phyloP scores from a whole-genome alignment of 2,888 invertebrate genomes.

The Lepidocyrtinus sp. region DNA sequence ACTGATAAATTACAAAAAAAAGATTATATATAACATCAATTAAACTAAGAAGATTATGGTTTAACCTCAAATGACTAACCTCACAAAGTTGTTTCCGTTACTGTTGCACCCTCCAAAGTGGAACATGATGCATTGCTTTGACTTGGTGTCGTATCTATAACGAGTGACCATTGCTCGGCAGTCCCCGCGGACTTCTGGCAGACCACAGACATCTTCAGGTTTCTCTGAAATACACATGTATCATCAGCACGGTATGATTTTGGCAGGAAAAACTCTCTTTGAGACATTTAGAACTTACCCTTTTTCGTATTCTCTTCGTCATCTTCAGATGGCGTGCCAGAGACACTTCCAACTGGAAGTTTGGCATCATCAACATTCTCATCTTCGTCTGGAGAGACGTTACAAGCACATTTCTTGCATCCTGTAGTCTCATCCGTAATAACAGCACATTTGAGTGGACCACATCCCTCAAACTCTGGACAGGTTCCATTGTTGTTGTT shows the following conservation, averaged over 20 bases:
- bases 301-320: constrained; percentile 48
- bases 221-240: constrained; percentile 61
- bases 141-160: constrained; percentile 74
- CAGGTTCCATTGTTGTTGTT: constrained; percentile 43
- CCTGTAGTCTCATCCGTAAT: constrained; percentile 65
- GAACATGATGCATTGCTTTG: constrained; percentile 75
- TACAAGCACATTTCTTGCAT: constrained; percentile 68
- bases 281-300: constrained; percentile 17
- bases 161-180: constrained; percentile 71
- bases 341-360: constrained; percentile 61
- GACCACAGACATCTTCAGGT: constrained; percentile 66
- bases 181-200: constrained; percentile 66
- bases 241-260: neutral
- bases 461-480: constrained; percentile 68
- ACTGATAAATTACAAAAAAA: too few species aligned
- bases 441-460: constrained; percentile 66
- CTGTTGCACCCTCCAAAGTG: constrained; percentile 77
- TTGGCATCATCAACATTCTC: constrained; percentile 30
- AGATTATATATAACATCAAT: too few species aligned
- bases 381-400: constrained; percentile 29
- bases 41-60: too few species aligned
- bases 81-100: constrained; percentile 76
- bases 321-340: constrained; percentile 60
- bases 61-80: too few species aligned
- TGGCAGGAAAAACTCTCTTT: neutral